phyloP scores from a whole-genome alignment of 2,888 invertebrate species.

The Enchytraeus crypticus region DNA sequence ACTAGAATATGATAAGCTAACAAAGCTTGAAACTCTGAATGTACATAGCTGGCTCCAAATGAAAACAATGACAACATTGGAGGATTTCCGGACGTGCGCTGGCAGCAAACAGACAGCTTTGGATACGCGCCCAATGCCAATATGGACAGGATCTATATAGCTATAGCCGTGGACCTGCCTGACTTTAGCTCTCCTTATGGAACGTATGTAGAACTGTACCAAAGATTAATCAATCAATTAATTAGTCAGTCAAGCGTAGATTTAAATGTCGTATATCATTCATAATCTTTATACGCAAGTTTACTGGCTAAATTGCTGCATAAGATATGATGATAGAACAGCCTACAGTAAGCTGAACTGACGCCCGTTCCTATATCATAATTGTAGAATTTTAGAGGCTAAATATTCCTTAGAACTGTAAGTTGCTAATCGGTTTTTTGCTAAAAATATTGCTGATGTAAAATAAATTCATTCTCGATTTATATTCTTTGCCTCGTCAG shows the following conservation, averaged over 20 bases:
- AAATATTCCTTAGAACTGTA: no score
- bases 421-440: no score
- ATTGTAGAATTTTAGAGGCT: no score
- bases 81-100: conserved; percentile 1
- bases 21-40: no score
- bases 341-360: neutral
- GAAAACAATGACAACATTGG: neutral
- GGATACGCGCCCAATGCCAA: neutral
- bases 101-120: neutral
- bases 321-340: neutral
- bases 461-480: no score
- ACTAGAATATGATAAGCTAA: no score
- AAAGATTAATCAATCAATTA: no score
- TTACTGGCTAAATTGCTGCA: neutral
- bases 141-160: neutral
- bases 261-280: no score
- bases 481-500: no score
- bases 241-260: no score
- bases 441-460: no score
- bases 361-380: neutral
- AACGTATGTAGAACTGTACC: neutral
- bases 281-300: no score
- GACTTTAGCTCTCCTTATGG: neutral
- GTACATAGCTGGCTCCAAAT: neutral
- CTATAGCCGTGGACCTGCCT: conserved; percentile 7